Evolutionary conservation across 2,888 invertebrate species (phyloP).

Genomic region (Pardosa pseudoannulata): DNA sequence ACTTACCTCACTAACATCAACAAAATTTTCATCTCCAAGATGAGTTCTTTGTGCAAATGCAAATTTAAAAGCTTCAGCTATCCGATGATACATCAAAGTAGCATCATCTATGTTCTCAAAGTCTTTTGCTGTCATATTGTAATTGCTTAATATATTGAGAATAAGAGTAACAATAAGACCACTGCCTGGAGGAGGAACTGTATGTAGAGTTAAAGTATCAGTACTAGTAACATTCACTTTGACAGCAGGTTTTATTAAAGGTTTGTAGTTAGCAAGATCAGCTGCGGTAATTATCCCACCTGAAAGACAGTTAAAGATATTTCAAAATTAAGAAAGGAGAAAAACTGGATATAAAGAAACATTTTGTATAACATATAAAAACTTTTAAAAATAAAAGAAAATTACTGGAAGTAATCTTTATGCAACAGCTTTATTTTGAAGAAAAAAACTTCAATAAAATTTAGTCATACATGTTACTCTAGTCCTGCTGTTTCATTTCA

Average conservation of each 20-base stretch:
- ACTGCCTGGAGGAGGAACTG: slow-evolving; percentile 85
- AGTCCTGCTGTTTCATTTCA: too few species aligned
- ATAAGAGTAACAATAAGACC: slow-evolving; percentile 85
- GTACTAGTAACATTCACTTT: slow-evolving; percentile 80
- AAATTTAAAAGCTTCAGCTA: slow-evolving; percentile 93
- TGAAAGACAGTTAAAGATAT: background rate
- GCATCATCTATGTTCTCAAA: slow-evolving; percentile 74
- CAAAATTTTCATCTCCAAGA: slow-evolving; percentile 82
- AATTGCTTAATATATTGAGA: slow-evolving; percentile 83
- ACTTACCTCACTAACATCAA: slow-evolving; percentile 65
- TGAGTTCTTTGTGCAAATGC: slow-evolving; percentile 90
- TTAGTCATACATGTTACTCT: too few species aligned
- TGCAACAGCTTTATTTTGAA: too few species aligned
- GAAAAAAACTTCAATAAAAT: too few species aligned
- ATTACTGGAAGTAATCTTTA: too few species aligned
- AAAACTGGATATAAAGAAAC: too few species aligned
- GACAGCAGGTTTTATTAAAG: slow-evolving; percentile 43
- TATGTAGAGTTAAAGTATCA: slow-evolving; percentile 81
- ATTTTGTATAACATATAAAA: too few species aligned
- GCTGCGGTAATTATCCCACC: slow-evolving; percentile 84
- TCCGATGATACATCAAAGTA: slow-evolving; percentile 84
- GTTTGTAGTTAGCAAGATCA: slow-evolving; percentile 84
- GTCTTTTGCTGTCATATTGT: slow-evolving; percentile 73
- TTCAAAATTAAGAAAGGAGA: too few species aligned
- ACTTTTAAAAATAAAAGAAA: too few species aligned